Percentiles rank a stretch among this genome's conserved stretches.
These are phyloP conservation scores for Himalopsyche tibetana DNA, from an alignment of 2,888 invertebrate genomes.

Conservation along the genomic window DNA sequence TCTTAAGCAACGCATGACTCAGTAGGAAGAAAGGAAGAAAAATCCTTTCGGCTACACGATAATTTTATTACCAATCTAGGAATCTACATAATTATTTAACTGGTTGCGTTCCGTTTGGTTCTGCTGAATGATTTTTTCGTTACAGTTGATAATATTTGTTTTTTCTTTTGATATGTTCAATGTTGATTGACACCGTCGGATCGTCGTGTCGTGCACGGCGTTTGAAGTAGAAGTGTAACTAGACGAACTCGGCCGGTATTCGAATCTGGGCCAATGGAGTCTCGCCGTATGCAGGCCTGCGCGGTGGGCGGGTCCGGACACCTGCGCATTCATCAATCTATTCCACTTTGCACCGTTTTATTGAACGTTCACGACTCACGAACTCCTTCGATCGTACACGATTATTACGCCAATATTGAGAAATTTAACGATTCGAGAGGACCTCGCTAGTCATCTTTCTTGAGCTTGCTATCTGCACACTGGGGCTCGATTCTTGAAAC, in stretches of 20 bases:
- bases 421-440: background rate
- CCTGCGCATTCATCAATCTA: slow-evolving; percentile 6
- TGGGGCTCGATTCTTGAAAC: too few relatives aligned
- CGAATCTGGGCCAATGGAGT: slow-evolving; percentile 54
- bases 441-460: background rate
- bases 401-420: background rate
- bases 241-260: slow-evolving; percentile 25
- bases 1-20: too few relatives aligned
- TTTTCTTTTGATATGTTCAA: background rate
- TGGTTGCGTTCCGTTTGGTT: too few relatives aligned
- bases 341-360: slow-evolving; percentile 11
- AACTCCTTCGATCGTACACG: background rate
- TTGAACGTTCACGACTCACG: slow-evolving; percentile 12
- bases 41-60: too few relatives aligned
- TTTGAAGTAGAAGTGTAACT: background rate
- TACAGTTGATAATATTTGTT: too few relatives aligned
- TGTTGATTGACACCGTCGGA: slow-evolving; percentile 4
- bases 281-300: slow-evolving; percentile 28
- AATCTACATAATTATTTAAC: too few relatives aligned
- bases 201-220: background rate
- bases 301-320: slow-evolving; percentile 22
- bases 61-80: too few relatives aligned
- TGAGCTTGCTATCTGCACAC: too few relatives aligned
- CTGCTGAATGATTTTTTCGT: too few relatives aligned
- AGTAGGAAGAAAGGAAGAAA: too few relatives aligned